These are phyloP conservation scores for Gallinago media DNA, from an alignment of 2,113 vertebrate genomes.

Conservation along the genomic window DNA sequence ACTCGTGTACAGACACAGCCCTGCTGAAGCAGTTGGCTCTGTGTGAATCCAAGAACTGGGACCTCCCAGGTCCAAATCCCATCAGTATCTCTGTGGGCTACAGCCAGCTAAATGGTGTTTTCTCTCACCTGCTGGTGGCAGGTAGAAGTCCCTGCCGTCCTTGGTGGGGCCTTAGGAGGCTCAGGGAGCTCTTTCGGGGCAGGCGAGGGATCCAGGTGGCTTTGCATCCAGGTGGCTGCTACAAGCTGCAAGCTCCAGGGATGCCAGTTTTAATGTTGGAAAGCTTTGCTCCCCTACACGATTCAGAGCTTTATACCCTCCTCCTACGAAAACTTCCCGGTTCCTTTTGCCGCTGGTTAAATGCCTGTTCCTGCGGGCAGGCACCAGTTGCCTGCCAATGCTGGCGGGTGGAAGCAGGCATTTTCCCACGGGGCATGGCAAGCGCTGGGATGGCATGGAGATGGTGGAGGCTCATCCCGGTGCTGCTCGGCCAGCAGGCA, in stretches of 20 bases:
- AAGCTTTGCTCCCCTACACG: not conserved
- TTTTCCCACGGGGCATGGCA: not conserved
- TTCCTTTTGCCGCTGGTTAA: not conserved
- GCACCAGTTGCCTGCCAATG: not conserved
- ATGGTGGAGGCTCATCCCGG: not conserved
- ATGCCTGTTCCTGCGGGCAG: not conserved
- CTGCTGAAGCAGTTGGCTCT: not conserved
- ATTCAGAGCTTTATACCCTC: not conserved
- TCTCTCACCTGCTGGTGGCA: not conserved
- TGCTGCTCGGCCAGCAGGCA: not conserved
- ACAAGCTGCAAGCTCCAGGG: not conserved
- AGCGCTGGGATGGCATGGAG: not conserved
- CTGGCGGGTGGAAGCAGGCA: not conserved
- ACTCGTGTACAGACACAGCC: accelerated
- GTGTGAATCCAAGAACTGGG: accelerated
- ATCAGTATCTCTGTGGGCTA: not conserved
- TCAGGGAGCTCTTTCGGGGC: not conserved
- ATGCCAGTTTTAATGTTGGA: not conserved
- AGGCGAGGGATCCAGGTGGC: not conserved
- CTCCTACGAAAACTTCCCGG: not conserved
- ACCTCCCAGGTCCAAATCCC: not conserved
- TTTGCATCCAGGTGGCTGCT: not conserved
- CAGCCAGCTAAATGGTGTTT: not conserved
- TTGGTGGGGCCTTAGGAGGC: not conserved
- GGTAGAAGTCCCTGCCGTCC: not conserved